Evolutionary conservation across 1,140 invertebrate genomes (phyloP).

Genomic region (Sitobion miscanthi): DNA sequence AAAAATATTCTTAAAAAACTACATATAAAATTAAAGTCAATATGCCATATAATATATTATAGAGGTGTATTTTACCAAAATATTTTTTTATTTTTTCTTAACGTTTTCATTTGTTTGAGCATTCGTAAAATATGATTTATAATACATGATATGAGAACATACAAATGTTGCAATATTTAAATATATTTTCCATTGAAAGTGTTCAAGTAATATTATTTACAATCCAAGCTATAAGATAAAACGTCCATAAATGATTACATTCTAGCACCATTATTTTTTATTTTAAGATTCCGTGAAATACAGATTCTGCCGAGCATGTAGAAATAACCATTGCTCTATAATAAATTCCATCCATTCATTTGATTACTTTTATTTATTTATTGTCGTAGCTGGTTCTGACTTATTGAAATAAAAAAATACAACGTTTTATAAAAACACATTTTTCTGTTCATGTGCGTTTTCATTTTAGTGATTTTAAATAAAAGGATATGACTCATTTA

Average conservation of each 20-base stretch:
- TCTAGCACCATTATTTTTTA: background rate
- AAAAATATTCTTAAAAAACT: too few species aligned
- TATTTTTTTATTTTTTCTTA: background rate
- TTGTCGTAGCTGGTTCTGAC: background rate
- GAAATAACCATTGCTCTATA: background rate
- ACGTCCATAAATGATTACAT: background rate
- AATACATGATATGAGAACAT: background rate
- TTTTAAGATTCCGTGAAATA: background rate
- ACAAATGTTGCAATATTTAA: background rate
- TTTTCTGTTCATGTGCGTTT: background rate
- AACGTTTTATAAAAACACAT: background rate
- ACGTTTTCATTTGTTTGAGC: background rate
- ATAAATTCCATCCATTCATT: background rate
- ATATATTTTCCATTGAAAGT: background rate
- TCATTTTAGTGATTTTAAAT: background rate
- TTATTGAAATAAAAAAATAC: background rate
- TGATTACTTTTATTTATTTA: background rate
- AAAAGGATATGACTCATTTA: background rate
- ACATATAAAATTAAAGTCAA: background rate
- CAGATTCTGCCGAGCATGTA: background rate
- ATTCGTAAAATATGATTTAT: slow-evolving; percentile 3
- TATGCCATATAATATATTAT: background rate
- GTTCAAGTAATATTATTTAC: background rate
- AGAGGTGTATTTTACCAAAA: background rate
- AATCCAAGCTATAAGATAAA: background rate